A percentile compares a stretch with the other conserved stretches of the same genome.
phyloP scores from a whole-genome alignment of 2,113 vertebrate species.

The Crotalus helleri region DNA sequence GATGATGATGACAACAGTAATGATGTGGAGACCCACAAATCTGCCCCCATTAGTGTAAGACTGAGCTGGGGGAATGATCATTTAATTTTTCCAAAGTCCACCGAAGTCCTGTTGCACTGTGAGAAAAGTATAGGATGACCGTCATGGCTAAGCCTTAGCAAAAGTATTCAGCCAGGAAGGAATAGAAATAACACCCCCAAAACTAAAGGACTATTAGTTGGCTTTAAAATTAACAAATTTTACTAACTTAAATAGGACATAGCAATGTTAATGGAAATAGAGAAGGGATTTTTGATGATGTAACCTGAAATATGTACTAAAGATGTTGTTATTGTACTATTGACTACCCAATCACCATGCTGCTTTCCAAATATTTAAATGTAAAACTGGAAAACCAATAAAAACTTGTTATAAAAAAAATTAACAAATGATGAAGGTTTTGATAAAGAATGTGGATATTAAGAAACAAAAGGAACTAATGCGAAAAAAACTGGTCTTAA shows the following conservation, averaged over 20 bases:
- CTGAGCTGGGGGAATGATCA: background rate
- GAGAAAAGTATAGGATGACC: background rate
- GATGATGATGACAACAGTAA: too few relatives aligned
- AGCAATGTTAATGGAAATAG: too few relatives aligned
- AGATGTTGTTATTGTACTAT: too few relatives aligned
- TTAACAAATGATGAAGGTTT: background rate
- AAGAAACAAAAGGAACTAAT: background rate
- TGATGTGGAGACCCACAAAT: background rate
- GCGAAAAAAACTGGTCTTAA: background rate
- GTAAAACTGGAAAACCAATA: too few relatives aligned
- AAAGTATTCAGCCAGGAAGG: background rate
- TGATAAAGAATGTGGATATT: background rate
- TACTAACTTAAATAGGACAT: too few relatives aligned
- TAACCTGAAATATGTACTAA: too few relatives aligned
- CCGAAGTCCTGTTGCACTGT: background rate
- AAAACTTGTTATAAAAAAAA: too few relatives aligned
- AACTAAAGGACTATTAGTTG: background rate
- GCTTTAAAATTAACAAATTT: background rate
- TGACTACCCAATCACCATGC: too few relatives aligned
- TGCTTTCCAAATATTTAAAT: too few relatives aligned
- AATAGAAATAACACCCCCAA: background rate
- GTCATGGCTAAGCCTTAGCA: background rate
- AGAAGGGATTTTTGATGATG: too few relatives aligned
- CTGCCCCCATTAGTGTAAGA: background rate
- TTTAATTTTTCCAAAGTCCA: background rate